A percentile compares a stretch with the other conserved stretches of the same genome.
Conservation (phyloP, 2,113 vertebrate genomes). For the Hyaena hyaena region DNA sequence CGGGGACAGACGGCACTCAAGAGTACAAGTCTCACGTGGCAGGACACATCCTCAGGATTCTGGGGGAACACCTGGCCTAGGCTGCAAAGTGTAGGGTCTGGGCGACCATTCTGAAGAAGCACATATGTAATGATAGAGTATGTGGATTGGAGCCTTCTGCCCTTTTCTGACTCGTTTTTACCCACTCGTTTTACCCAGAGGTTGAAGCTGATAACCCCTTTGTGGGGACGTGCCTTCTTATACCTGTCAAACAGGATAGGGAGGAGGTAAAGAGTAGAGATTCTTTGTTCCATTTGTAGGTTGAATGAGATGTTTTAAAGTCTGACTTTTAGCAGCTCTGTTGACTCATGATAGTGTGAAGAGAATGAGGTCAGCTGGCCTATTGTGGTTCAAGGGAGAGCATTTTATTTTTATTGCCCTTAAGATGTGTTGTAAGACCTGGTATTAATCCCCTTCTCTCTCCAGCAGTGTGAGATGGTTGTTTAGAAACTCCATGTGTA, state of each 20-base stretch:
- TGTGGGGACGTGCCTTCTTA: conserved; percentile 55
- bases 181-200: conserved; percentile 41
- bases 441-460: conserved; percentile 56
- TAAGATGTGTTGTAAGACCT: conserved; percentile 66
- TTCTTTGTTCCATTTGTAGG: conserved; percentile 74
- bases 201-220: conserved; percentile 70
- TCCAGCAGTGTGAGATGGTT: conserved; percentile 36
- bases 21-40: background rate
- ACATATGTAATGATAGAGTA: background rate
- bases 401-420: conserved; percentile 76
- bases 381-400: conserved; percentile 70
- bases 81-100: background rate
- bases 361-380: conserved; percentile 73
- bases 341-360: conserved; percentile 75
- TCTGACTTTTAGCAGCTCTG: conserved; percentile 70
- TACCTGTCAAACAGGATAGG: conserved; percentile 64
- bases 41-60: background rate
- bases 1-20: background rate
- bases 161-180: conserved; percentile 48
- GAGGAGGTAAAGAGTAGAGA: conserved; percentile 51
- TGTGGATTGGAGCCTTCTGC: background rate
- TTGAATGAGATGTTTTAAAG: conserved; percentile 77
- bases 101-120: background rate
- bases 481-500: conserved; percentile 56
- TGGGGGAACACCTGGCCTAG: background rate